Conservation (phyloP, 1,140 invertebrate species). For the silkworm (Bombyx mori) region ASM3026992v2 NC_085107.1:3574001-3574500, state of each 20-base stretch:
- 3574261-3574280: conserved; percentile 44
- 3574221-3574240: conserved; percentile 34
- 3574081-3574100: neutral
- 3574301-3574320: conserved; percentile 61
- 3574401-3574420: too few relatives aligned
- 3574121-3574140: neutral
- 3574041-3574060: neutral
- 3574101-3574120: neutral
- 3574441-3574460: too few relatives aligned
- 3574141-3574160: conserved; percentile 29
- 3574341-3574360: conserved; percentile 51
- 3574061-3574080: neutral
- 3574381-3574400: conserved; percentile 33
- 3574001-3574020: too few relatives aligned
- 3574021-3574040: too few relatives aligned
- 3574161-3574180: conserved; percentile 10
- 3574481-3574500: too few relatives aligned
- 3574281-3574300: conserved; percentile 44
- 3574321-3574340: conserved; percentile 54
- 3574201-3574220: conserved; percentile 10
- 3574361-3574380: conserved; percentile 56
- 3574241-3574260: conserved; percentile 36
- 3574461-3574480: too few relatives aligned
- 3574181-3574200: conserved; percentile 1
- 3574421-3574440: too few relatives aligned